phyloP scores from a whole-genome alignment of 2,797 vertebrate genomes.

The Danio tinwini region DNA sequence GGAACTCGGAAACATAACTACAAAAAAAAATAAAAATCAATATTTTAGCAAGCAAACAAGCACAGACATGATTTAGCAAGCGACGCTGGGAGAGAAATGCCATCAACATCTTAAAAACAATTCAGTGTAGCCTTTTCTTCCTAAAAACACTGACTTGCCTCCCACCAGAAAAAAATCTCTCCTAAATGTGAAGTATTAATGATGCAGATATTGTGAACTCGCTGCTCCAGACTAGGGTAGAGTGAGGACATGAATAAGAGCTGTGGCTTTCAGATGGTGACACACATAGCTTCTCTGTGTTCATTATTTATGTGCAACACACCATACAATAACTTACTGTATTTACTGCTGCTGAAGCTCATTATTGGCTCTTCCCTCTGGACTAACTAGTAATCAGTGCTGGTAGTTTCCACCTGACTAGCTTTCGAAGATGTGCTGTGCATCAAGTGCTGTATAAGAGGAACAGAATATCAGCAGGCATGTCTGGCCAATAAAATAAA shows the following conservation, averaged over 20 bases:
- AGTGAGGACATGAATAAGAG: background rate
- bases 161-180: constrained; percentile 6
- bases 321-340: constrained; percentile 62
- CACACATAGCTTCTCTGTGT: constrained; percentile 34
- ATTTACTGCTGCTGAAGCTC: constrained; percentile 51
- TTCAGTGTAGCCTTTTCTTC: constrained; percentile 17
- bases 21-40: background rate
- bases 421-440: constrained; percentile 33
- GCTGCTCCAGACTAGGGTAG: background rate
- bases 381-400: constrained; percentile 57
- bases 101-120: constrained; percentile 3
- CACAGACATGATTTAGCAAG: background rate
- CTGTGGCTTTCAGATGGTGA: constrained; percentile 20
- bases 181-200: constrained; percentile 15
- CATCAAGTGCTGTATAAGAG: background rate
- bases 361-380: constrained; percentile 55
- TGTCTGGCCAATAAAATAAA: background rate
- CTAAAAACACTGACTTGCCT: background rate
- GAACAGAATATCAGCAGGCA: background rate
- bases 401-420: constrained; percentile 38
- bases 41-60: constrained; percentile 5
- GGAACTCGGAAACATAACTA: constrained; percentile 25
- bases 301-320: constrained; percentile 71
- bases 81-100: background rate
- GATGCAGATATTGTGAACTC: constrained; percentile 13